Evolutionary conservation across 2,113 vertebrate genomes (phyloP), one percentile per base, ranked within the genome.

Genomic region (Melanotaenia duboulayi): DNA sequence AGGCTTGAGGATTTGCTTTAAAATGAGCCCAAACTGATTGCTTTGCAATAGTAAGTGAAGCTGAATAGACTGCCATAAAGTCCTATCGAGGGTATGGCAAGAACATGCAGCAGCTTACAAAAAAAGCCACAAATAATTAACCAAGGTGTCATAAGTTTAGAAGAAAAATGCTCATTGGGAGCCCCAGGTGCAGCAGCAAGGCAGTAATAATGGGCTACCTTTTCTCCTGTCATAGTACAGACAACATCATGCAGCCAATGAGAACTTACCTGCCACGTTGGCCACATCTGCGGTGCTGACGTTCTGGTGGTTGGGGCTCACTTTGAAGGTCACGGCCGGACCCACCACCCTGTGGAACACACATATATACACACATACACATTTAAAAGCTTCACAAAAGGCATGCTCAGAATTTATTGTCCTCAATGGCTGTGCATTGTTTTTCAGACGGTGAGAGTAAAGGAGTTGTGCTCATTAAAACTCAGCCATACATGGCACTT

Each of bases 261-360:
- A 76, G 28, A 25, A 78, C 94, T 89, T 96, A 99, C 97, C 96
- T 91, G 96, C 94, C 24, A 93, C 89, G 74, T 93, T 92, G 20
- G 87, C 94, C 67, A 96, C 94, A 49, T 94, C 96, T 17, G 93
- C 87, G 1, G 95, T 94, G n/a, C 94, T 96, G 88, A 98, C 52
- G 50, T 98, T 98, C 39, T 90, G 95, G 49, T 77, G 17, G 70
- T 96, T 95, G 46, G 94, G 65, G n/a, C 72, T 92, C 69, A 99
- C 95, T 92, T 91, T 95, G 94, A 99, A 99, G 88, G 96, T 97
- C 90, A 99, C 96, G 11, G 96, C 95, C n/a, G 97, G 95, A 77
- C 96, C 96, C 87, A 95, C 82, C 54, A 98, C 94, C 1, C 97
- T 99, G 93, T 19, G 60, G 95, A 19, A 89, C 10, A 87, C 28